phyloP scores from a whole-genome alignment of 1,140 invertebrate species.

The Macrobrachium nipponense region DNA sequence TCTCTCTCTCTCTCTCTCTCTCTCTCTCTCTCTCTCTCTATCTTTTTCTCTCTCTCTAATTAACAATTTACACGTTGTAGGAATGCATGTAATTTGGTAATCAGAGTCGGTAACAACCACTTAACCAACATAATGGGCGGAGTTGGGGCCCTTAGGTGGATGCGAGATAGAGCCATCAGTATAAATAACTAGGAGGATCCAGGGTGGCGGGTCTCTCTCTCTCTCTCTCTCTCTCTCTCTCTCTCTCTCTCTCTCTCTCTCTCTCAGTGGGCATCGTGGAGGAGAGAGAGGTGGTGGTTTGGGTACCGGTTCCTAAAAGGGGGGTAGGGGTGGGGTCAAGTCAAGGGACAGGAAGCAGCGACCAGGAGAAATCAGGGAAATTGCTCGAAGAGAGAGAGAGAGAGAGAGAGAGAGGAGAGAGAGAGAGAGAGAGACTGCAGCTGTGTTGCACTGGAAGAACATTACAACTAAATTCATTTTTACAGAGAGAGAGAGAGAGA shows the following conservation, averaged over 20 bases:
- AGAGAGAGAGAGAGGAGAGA: background rate
- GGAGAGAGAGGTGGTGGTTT: no score
- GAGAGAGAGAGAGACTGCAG: background rate
- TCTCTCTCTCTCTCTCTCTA: background rate
- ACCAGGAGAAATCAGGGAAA: background rate
- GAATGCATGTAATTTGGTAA: constrained; percentile 48
- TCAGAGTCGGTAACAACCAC: constrained; percentile 46
- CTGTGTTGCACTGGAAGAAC: no score
- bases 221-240: no score
- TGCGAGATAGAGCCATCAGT: constrained; percentile 41
- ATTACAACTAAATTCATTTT: no score
- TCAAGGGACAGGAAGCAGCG: background rate
- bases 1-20: background rate
- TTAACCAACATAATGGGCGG: constrained; percentile 33
- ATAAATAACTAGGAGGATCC: constrained; percentile 17
- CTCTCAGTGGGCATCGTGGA: no score
- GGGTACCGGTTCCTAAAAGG: background rate
- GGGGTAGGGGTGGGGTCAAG: background rate
- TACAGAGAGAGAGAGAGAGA: no score
- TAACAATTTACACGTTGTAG: constrained; percentile 46
- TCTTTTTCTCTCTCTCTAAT: constrained; percentile 38
- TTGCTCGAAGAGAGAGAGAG: background rate
- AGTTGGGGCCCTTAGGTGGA: constrained; percentile 7
- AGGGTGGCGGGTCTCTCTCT: no score
- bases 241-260: no score